A percentile compares a stretch with the other conserved stretches of the same genome.
phyloP scores from a whole-genome alignment of 2,113 vertebrate genomes.

The Danio rerio region DNA sequence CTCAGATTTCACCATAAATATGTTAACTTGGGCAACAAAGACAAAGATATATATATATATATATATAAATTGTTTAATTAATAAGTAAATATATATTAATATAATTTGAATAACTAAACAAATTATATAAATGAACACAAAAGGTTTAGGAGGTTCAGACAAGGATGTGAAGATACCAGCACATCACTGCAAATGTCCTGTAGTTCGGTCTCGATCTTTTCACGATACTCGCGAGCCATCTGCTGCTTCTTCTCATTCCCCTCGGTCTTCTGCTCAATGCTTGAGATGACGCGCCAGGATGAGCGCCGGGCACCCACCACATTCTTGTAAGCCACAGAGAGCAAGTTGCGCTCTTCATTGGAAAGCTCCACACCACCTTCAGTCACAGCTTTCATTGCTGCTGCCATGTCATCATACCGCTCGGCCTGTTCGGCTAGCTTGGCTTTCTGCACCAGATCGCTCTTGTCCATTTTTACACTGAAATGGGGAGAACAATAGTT shows the following conservation, averaged over 20 bases:
- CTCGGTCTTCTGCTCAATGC: constrained; percentile 98
- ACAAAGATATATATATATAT: no score
- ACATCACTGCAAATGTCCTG: constrained; percentile 94
- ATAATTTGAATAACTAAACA: no score
- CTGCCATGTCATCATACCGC: constrained; percentile 98
- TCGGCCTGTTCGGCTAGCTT: constrained; percentile 97
- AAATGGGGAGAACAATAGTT: no score
- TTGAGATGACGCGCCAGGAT: constrained; percentile 98
- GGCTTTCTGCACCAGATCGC: constrained; percentile 97
- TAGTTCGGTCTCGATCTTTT: constrained; percentile 94
- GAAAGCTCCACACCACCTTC: constrained; percentile 92
- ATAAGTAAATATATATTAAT: no score
- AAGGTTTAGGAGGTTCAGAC: background rate
- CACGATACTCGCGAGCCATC: constrained; percentile 94
- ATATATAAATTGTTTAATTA: no score
- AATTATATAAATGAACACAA: no score
- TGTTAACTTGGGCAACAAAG: no score
- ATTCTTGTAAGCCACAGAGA: constrained; percentile 98
- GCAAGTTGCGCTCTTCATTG: constrained; percentile 96
- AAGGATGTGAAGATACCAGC: background rate
- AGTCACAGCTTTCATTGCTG: constrained; percentile 95
- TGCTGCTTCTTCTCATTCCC: constrained; percentile 96
- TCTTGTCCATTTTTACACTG: constrained; percentile 93
- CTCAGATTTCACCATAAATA: no score
- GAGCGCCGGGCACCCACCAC: constrained; percentile 97